Percentiles rank a stretch among this genome's conserved stretches.
Evolutionary conservation across 2,113 vertebrate genomes (phyloP).

Genomic region (Ceyx cyanopectus): DNA sequence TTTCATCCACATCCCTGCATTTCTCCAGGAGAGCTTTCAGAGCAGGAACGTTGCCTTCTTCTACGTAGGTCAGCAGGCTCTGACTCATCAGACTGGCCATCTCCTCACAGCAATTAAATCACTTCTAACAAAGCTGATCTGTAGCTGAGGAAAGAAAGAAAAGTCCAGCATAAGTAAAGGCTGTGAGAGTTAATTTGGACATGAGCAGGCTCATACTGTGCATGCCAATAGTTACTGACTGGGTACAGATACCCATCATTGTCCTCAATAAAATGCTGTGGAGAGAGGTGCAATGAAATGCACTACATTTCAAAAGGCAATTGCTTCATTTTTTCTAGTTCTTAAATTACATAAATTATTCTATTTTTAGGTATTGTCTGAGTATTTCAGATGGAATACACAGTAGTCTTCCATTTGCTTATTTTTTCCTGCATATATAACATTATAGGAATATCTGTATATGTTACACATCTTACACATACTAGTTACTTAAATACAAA

Average conservation of each 20-base stretch:
- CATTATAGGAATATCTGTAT: background rate
- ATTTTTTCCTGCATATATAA: background rate
- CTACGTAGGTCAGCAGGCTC: conserved; percentile 91
- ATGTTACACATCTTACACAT: background rate
- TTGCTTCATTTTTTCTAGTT: background rate
- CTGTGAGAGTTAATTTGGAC: background rate
- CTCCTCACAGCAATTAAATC: conserved; percentile 67
- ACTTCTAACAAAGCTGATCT: conserved; percentile 39
- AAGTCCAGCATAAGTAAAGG: background rate
- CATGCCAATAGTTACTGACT: background rate
- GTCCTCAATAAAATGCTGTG: background rate
- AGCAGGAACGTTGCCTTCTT: conserved; percentile 93
- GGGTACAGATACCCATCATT: background rate
- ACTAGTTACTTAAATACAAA: background rate
- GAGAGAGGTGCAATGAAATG: background rate
- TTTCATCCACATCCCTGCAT: conserved; percentile 93
- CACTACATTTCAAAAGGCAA: background rate
- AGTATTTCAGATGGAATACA: background rate
- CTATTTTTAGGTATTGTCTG: background rate
- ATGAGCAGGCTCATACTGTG: background rate
- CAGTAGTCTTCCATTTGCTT: background rate
- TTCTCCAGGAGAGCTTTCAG: conserved; percentile 93
- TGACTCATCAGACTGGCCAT: conserved; percentile 91
- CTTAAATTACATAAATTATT: background rate
- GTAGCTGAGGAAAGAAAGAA: background rate